Evolutionary conservation across 92 coral and sea anemone genomes (phyloP).

Genomic region (Actinernus sp.): DNA sequence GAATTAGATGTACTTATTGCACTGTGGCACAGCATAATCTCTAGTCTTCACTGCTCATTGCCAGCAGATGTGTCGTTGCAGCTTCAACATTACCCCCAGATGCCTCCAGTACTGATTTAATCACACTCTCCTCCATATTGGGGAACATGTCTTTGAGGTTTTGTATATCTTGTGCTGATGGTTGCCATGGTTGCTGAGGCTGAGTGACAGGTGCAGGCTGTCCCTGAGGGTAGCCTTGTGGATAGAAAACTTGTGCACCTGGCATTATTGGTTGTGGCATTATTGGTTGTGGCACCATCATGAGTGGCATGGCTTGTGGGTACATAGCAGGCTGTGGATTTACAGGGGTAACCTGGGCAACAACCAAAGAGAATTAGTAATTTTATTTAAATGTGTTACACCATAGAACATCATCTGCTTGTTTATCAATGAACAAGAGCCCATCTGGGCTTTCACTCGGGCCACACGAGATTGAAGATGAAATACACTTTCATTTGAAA

Average conservation of each 20-base stretch:
- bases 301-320: constrained; percentile 86
- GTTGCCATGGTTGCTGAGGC: constrained; percentile 34
- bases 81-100: constrained; percentile 87
- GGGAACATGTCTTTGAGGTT: constrained; percentile 98
- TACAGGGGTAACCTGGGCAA: constrained; percentile 58
- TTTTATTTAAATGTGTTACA: no score
- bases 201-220: constrained; percentile 64
- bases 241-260: constrained; percentile 80
- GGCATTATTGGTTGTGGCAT: constrained; percentile 77
- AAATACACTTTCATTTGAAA: no score
- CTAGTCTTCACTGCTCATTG: constrained; percentile 67
- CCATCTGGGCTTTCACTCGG: no score
- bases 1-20: no score
- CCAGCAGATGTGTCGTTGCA: constrained; percentile 85
- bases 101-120: constrained; percentile 91
- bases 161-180: constrained; percentile 70
- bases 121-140: constrained; percentile 92
- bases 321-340: constrained; percentile 60
- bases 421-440: no score
- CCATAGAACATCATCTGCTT: no score
- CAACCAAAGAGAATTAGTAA: background rate
- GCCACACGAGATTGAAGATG: no score
- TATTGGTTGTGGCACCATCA: constrained; percentile 93
- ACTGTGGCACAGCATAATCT: no score
- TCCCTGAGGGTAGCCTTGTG: constrained; percentile 80